Evolutionary conservation across 2,797 vertebrate species (phyloP), one percentile per base, ranked within the genome.

Genomic region (Okamejei kenojei): DNA sequence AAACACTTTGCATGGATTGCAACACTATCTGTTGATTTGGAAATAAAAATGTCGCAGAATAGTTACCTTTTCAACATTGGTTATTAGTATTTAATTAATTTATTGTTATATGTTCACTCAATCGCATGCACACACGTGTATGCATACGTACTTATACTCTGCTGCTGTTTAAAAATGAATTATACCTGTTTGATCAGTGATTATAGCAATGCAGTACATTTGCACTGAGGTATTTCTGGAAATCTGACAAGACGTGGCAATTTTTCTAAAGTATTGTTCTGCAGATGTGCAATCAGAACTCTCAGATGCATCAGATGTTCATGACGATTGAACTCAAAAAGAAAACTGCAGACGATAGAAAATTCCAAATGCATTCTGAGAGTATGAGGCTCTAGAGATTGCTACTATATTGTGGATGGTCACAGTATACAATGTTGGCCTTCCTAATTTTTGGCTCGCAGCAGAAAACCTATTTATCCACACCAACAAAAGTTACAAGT

Each of bases 1-100:
- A 32, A 88, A 68, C 84, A 88, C 90, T 17, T 76, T 92, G 90
- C 90, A 92, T 76, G 90, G 71, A 92, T 74, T 29, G 71, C 45
- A 92, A 76, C 71, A n/a, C 90, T 29, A 76, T 26, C 0, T 92
- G 71, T 92, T n/a, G 11, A 88, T 54, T 61, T 88, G 35, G 63
- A 10, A 65, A 65, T 54, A 78, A 88, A 10, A 2, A 13, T 76
- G 38, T 38, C 61, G 29, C 38, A 19, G 38, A 26, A 65, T 61
- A 73, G 71, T 92, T 92, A 54, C 11, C 26, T 38, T 29, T 71
- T 76, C 23, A 1, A 58, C 58, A 74, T 29, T 76, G n/a, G 45
- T 45, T 58, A 54, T 74, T 68, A 3, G 90, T 13, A 76, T 76
- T 76, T 54, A 92, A n/a, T 74, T 1, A 45, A 45, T 92, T 74